Percentiles rank a stretch among this genome's conserved stretches.
phyloP scores from a whole-genome alignment of 2,888 invertebrate species.

The Phlogophora meticulosa region DNA sequence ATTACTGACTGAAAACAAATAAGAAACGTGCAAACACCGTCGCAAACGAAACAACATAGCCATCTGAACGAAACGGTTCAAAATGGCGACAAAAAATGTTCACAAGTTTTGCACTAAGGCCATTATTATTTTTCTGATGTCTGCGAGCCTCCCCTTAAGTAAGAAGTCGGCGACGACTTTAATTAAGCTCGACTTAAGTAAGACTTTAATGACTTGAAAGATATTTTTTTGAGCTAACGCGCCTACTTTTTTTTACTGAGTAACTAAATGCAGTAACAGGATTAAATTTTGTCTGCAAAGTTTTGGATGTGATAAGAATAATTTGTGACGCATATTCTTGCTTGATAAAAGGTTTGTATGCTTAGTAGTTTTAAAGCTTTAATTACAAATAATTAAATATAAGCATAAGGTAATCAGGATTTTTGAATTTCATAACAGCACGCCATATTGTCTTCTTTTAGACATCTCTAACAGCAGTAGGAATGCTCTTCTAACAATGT shows the following conservation, averaged over 20 bases:
- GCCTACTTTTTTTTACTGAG: constrained; percentile 72
- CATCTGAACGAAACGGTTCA: constrained; percentile 22
- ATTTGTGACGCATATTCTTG: constrained; percentile 26
- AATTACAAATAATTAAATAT: too few relatives aligned
- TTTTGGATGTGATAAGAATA: constrained; percentile 71
- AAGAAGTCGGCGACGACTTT: constrained; percentile 66
- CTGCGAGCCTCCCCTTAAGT: constrained; percentile 61
- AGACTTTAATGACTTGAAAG: constrained; percentile 83
- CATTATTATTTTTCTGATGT: constrained; percentile 71
- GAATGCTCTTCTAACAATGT: not conserved
- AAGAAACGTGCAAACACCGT: constrained; percentile 42
- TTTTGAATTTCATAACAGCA: too few relatives aligned
- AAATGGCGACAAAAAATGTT: constrained; percentile 49
- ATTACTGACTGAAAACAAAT: constrained; percentile 29
- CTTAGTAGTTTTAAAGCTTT: not conserved
- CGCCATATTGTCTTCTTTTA: too few relatives aligned
- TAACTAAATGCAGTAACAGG: constrained; percentile 72
- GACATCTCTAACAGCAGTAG: too few relatives aligned
- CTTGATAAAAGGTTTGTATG: not conserved
- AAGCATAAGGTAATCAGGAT: not conserved
- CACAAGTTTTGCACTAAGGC: constrained; percentile 64
- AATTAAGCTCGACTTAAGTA: constrained; percentile 86
- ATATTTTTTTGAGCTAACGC: constrained; percentile 77
- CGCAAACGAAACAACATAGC: constrained; percentile 36
- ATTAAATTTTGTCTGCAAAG: constrained; percentile 84